Conservation (phyloP, 2,113 vertebrate genomes). For the Manacus vitellinus region DNA sequence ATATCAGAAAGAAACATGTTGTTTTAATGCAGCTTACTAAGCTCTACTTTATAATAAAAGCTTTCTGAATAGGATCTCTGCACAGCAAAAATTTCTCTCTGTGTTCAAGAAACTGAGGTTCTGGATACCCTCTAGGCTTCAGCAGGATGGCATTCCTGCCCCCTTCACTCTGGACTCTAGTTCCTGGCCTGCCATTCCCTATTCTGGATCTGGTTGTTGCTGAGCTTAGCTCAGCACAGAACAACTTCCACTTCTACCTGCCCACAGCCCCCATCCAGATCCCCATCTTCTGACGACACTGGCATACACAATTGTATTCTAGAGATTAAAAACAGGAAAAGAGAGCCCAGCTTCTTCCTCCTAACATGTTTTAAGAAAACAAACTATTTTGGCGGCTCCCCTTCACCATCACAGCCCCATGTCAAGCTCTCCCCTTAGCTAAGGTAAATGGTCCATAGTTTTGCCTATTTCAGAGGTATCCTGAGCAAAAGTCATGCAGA, state of each 20-base stretch:
- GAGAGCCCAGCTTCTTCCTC: background rate
- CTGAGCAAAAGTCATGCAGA: background rate
- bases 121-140: background rate
- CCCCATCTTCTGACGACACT: background rate
- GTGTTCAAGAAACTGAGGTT: background rate
- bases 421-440: background rate
- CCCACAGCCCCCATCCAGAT: background rate
- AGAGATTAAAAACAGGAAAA: background rate
- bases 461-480: background rate
- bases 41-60: background rate
- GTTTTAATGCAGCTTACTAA: background rate
- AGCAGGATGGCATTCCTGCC: background rate
- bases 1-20: background rate
- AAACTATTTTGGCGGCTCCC: background rate
- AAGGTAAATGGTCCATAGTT: background rate
- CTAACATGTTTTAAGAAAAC: background rate
- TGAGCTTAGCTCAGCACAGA: background rate
- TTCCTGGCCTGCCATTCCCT: background rate
- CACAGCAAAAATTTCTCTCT: background rate
- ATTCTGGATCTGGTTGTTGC: background rate
- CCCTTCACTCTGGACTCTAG: background rate
- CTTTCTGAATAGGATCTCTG: background rate
- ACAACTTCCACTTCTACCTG: rapidly evolving
- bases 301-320: background rate
- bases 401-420: background rate